Percentiles rank a stretch among this genome's conserved stretches.
Evolutionary conservation across 2,113 vertebrate species (phyloP).

Genomic region (Ictidomys tridecemlineatus): DNA sequence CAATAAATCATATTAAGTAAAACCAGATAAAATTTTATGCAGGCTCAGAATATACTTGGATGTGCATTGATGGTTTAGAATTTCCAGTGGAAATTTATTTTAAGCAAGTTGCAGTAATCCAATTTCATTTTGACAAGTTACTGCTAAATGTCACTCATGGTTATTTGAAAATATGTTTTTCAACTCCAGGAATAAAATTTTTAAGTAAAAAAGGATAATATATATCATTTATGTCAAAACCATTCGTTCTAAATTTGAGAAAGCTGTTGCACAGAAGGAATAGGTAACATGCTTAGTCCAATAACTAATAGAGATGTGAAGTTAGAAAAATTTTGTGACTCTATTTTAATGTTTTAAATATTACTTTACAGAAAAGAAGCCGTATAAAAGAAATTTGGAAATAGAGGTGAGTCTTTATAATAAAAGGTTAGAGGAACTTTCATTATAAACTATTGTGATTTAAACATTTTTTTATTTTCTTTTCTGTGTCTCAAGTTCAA

Average conservation of each 20-base stretch:
- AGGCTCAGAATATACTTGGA: conserved; percentile 37
- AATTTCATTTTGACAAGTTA: conserved; percentile 73
- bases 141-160: conserved; percentile 68
- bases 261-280: neutral
- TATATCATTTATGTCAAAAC: conserved; percentile 68
- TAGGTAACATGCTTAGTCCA: conserved; percentile 45
- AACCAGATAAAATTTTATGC: conserved; percentile 57
- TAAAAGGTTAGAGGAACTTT: neutral
- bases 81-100: conserved; percentile 69
- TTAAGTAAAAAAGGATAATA: conserved; percentile 42
- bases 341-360: conserved; percentile 42
- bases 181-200: conserved; percentile 48
- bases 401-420: neutral
- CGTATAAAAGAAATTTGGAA: conserved; percentile 26
- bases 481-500: neutral
- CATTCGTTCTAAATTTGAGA: conserved; percentile 49
- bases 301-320: conserved; percentile 33
- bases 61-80: conserved; percentile 43
- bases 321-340: conserved; percentile 42
- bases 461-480: conserved; percentile 31
- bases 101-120: conserved; percentile 64
- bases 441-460: neutral
- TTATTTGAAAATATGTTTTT: conserved; percentile 62
- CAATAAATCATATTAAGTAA: conserved; percentile 67
- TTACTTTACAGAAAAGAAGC: neutral